Evolutionary conservation across 1,140 invertebrate genomes (phyloP).

Genomic region (Anagrus nilaparvatae): DNA sequence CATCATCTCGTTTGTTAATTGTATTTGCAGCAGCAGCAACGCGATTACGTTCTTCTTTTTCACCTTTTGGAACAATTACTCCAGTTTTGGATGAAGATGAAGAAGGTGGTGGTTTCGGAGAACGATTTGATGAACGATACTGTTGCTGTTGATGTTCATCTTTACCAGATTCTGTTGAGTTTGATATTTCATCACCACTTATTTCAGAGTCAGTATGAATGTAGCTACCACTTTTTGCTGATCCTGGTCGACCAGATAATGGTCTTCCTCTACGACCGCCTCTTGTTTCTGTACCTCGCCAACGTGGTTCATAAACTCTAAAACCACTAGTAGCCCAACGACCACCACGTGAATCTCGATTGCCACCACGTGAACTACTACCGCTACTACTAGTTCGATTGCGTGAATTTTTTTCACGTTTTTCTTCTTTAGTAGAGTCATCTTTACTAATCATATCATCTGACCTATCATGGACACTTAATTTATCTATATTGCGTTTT

Average conservation of each 20-base stretch:
- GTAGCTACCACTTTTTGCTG: slow-evolving; percentile 35
- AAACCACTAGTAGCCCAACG: slow-evolving; percentile 24
- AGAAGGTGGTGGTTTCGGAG: slow-evolving; percentile 31
- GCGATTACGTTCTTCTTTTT: slow-evolving; percentile 50
- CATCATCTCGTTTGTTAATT: slow-evolving; percentile 5
- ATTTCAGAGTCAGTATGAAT: slow-evolving; percentile 49
- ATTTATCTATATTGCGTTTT: slow-evolving; percentile 34
- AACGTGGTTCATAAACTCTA: slow-evolving; percentile 31
- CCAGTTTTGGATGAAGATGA: no score
- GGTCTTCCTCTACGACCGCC: slow-evolving; percentile 22
- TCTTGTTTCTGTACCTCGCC: slow-evolving; percentile 30
- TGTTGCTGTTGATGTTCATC: slow-evolving; percentile 36
- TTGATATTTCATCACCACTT: slow-evolving; percentile 47
- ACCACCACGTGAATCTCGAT: slow-evolving; percentile 21
- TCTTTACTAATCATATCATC: slow-evolving; percentile 26
- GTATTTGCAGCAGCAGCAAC: slow-evolving; percentile 19
- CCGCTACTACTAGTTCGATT: slow-evolving; percentile 29
- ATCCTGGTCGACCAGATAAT: slow-evolving; percentile 27
- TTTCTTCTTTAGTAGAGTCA: slow-evolving; percentile 32
- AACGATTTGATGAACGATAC: slow-evolving; percentile 30
- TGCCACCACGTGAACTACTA: slow-evolving; percentile 24
- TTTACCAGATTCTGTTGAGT: slow-evolving; percentile 42
- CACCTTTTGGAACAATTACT: slow-evolving; percentile 41
- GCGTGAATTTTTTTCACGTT: slow-evolving; percentile 34
- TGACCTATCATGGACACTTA: slow-evolving; percentile 23